Base-by-base conservation (phyloP, 2,888 invertebrate genomes). In the Penaeus monodon region DNA sequence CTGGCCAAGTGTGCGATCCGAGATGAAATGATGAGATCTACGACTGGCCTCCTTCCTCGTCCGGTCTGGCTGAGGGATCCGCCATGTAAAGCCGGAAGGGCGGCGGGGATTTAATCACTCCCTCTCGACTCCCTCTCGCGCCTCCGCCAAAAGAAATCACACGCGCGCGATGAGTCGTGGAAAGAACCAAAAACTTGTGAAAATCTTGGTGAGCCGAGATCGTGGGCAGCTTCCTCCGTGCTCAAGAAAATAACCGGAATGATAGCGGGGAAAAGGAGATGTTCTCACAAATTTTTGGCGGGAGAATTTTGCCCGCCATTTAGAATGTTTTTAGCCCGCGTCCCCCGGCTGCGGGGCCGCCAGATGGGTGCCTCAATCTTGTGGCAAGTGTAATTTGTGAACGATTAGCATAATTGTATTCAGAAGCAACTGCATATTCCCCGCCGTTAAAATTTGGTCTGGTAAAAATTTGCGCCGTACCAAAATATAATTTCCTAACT, bases 231-330 rank as follows among this genome's bases (percentile, higher is more conserved):
- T 38, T 83, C 76, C 74, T 64, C 76, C 83, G 49, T 77, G 66
- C 74, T 57, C 78, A 49, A 66, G 84, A 76, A 83, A 83, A 83
- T 83, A 83, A 83, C 76, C 29, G 74, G 83, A 83, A 83, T 83
- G 83, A 83, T 83, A 83, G 83, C 83, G 83, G 83, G 83, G 83
- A 83, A 83, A 83, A 83, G 83, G 83, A 83, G 83, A 83, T 65
- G 83, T 83, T 83, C 83, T 64, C 83, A 83, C 83, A 83, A 76
- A 83, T 83, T 83, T 76, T 76, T 74, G 64, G 74, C 65, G 83
- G 57, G 76, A 49, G 66, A 76, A 63, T 76, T 83, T 76, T 63
- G 33, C 38, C 38, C 74, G 63, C 74, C 64, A 83, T 83, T 83
- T n/a, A 10, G 76, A n/a, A 29, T 24, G 27, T 65, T 17, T 77